These are phyloP conservation scores for Ivindomyrus marchei DNA, from an alignment of 2,113 vertebrate species.

Conservation along the genomic window DNA sequence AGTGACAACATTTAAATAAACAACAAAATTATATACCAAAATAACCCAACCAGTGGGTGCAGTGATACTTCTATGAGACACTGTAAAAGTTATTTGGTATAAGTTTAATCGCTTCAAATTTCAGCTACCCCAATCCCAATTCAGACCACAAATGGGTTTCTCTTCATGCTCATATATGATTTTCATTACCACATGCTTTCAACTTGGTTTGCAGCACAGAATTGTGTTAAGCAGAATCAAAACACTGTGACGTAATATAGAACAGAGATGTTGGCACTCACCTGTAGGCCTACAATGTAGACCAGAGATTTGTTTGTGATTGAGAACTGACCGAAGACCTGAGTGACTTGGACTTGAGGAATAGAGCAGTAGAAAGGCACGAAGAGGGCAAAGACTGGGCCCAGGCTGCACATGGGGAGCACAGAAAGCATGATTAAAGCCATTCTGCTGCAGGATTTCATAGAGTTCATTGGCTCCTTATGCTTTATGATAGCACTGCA, in stretches of 20 bases:
- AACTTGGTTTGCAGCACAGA: not conserved
- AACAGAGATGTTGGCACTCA: conserved; percentile 38
- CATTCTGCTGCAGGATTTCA: not conserved
- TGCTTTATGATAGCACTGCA: not conserved
- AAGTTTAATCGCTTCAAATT: not conserved
- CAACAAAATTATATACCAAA: not conserved
- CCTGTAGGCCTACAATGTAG: conserved; percentile 92
- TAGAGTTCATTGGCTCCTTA: not conserved
- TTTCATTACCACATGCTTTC: not conserved
- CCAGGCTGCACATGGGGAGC: conserved; percentile 59
- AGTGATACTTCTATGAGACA: not conserved
- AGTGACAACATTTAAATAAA: not conserved
- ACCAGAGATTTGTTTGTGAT: conserved; percentile 95
- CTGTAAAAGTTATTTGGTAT: not conserved
- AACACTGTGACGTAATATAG: not conserved
- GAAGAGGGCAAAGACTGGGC: conserved; percentile 87
- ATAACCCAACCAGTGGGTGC: not conserved
- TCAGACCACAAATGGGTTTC: conserved; percentile 11
- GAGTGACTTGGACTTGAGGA: conserved; percentile 83
- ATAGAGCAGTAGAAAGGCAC: conserved; percentile 91
- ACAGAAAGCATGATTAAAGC: not conserved
- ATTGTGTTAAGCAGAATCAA: not conserved
- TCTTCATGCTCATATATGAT: not conserved
- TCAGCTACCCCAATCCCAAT: not conserved
- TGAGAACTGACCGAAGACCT: conserved; percentile 77